These are phyloP conservation scores for Cephus pulcher DNA, from an alignment of 2,888 invertebrate species.

Conservation along the genomic window DNA sequence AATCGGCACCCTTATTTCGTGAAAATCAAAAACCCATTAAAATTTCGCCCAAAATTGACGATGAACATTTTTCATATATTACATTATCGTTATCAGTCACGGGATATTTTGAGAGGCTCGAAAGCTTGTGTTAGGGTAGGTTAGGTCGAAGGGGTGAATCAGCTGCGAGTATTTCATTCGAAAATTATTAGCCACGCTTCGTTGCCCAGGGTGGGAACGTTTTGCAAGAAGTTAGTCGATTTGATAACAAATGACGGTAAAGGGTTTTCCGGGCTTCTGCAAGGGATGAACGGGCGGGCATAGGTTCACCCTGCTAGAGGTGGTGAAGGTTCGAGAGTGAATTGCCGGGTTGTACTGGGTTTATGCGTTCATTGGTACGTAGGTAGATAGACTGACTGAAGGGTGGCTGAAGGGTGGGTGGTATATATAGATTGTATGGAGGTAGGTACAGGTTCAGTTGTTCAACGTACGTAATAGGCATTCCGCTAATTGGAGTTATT, in stretches of 20 bases:
- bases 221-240: background rate
- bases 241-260: background rate
- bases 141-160: background rate
- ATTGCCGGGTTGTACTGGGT: background rate
- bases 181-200: background rate
- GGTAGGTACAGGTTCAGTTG: conserved; percentile 29
- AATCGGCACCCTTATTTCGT: background rate
- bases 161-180: background rate
- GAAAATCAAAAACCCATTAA: background rate
- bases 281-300: conserved; percentile 9
- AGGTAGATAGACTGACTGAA: background rate
- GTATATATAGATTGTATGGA: conserved; percentile 10
- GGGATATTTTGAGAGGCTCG: background rate
- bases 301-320: background rate
- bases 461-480: conserved; percentile 35
- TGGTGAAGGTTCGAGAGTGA: background rate
- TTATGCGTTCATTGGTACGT: background rate
- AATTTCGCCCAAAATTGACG: too few species aligned
- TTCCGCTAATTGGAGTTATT: conserved; percentile 44
- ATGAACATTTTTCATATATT: too few species aligned
- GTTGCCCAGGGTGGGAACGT: background rate
- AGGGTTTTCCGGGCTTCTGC: background rate
- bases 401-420: conserved; percentile 12
- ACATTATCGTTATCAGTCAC: background rate
- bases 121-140: background rate